phyloP scores from a whole-genome alignment of 2,113 vertebrate species.

The Salvelinus namaycush region DNA sequence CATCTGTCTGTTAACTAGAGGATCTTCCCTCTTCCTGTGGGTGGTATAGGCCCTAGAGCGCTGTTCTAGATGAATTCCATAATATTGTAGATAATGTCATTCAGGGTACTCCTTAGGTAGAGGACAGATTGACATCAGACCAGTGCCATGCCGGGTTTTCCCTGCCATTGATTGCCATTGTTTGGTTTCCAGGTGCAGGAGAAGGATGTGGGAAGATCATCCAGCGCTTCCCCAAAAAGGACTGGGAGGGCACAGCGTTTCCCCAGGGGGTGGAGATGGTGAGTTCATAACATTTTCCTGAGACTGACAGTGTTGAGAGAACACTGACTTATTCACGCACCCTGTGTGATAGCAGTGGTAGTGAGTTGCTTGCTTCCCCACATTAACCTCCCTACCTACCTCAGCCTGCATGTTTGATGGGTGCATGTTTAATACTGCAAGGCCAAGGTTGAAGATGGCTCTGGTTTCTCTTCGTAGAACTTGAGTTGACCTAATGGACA shows the following conservation, averaged over 20 bases:
- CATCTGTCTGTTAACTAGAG: background rate
- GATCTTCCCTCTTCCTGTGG: background rate
- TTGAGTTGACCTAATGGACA: background rate
- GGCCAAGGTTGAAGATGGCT: background rate
- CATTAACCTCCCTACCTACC: background rate
- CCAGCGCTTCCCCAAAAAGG: conserved; percentile 93
- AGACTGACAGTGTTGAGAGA: background rate
- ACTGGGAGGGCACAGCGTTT: conserved; percentile 96
- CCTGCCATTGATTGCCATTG: conserved; percentile 10
- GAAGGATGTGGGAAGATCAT: conserved; percentile 97
- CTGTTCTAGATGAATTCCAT: background rate
- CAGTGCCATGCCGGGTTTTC: background rate
- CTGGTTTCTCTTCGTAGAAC: background rate
- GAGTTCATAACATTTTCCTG: conserved; percentile 59
- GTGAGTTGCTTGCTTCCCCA: background rate
- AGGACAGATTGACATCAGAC: background rate
- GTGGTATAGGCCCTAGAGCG: background rate
- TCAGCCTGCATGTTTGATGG: background rate
- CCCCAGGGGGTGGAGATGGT: conserved; percentile 98
- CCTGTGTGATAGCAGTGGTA: background rate
- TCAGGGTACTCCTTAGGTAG: background rate
- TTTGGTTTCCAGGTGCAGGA: conserved; percentile 78
- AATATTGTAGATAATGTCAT: background rate
- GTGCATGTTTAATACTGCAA: background rate
- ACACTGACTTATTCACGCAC: no score